Conservation (phyloP, 2,888 invertebrate genomes). For the Papilio protenor region DNA sequence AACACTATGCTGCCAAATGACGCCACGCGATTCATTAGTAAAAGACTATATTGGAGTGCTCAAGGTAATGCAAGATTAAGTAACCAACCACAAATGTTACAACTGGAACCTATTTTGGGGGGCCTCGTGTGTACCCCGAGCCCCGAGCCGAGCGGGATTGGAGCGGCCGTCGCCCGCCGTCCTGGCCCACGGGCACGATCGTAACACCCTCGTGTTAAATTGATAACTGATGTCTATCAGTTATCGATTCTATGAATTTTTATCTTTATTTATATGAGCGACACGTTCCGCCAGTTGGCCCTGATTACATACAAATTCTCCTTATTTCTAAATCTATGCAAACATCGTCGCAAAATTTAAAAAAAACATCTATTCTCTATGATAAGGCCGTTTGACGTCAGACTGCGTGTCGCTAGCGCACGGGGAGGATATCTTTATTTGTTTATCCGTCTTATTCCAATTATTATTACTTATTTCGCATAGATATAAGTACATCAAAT, state of each 20-base stretch:
- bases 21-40: background rate
- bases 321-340: background rate
- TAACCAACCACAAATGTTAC: background rate
- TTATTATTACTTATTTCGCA: background rate
- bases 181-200: background rate
- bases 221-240: background rate
- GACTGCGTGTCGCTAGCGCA: background rate
- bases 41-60: background rate
- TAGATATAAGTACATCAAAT: background rate
- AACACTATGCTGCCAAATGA: background rate
- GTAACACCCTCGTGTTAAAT: background rate
- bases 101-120: background rate
- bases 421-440: background rate
- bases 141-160: no score
- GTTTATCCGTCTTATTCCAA: background rate
- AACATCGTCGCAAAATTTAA: background rate
- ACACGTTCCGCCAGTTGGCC: background rate
- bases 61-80: no score
- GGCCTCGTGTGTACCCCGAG: background rate
- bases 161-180: background rate
- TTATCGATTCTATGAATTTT: slow-evolving; percentile 1
- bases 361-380: background rate
- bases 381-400: background rate
- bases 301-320: background rate
- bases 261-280: slow-evolving; percentile 6